A percentile compares a stretch with the other conserved stretches of the same genome.
Evolutionary conservation across 2,113 vertebrate species (phyloP).

Genomic region (Lagopus leucura): DNA sequence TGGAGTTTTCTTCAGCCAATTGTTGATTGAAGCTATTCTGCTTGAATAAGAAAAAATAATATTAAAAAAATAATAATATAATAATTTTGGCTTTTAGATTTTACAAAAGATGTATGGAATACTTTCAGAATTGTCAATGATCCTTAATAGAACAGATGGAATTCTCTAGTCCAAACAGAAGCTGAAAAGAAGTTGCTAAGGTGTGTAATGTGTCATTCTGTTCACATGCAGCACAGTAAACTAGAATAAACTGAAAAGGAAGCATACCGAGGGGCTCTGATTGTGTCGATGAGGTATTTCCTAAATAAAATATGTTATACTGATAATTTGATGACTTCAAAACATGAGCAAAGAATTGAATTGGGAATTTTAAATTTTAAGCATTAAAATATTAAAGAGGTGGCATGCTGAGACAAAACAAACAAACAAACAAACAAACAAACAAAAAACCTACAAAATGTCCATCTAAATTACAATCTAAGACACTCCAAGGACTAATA

Average conservation of each 20-base stretch:
- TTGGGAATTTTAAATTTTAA: slow-evolving; percentile 32
- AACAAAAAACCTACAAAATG: not conserved
- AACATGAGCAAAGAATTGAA: not conserved
- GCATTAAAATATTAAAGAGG: slow-evolving; percentile 16
- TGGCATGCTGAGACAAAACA: not conserved
- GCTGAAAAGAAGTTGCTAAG: slow-evolving; percentile 31
- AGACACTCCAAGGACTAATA: not conserved
- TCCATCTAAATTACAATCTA: slow-evolving; percentile 4
- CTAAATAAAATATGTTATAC: not conserved
- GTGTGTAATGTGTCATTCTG: slow-evolving; percentile 31
- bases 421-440: not conserved
- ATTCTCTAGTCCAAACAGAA: slow-evolving; percentile 27
- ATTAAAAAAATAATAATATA: not conserved
- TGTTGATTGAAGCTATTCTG: slow-evolving; percentile 48
- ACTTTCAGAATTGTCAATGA: slow-evolving; percentile 12
- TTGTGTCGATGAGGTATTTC: slow-evolving; percentile 19
- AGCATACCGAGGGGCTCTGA: slow-evolving; percentile 13
- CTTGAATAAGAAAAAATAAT: not conserved
- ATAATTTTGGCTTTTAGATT: slow-evolving; percentile 29
- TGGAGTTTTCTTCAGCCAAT: slow-evolving; percentile 9
- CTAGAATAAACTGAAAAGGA: slow-evolving; percentile 26
- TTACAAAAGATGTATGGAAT: slow-evolving; percentile 18
- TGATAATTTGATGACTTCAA: slow-evolving; percentile 58
- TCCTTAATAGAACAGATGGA: slow-evolving; percentile 39
- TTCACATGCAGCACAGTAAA: not conserved